Evolutionary conservation across 2,113 vertebrate genomes (phyloP).

Genomic region (Gnathonemus longibarbis): DNA sequence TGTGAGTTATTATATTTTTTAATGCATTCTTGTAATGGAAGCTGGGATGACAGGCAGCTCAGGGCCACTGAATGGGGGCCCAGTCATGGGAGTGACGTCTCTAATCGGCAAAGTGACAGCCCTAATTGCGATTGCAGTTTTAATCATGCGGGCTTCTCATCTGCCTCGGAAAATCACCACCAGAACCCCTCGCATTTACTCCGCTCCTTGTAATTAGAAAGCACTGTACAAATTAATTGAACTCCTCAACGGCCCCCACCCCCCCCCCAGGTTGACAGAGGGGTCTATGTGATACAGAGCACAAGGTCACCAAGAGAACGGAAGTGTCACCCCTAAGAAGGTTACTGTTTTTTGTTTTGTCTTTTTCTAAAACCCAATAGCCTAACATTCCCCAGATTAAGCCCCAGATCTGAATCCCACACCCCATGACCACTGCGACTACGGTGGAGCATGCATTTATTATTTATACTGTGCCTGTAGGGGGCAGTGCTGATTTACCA

Average conservation of each 20-base stretch:
- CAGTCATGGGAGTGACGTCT: constrained; percentile 12
- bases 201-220: background rate
- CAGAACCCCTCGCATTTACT: background rate
- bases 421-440: background rate
- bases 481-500: background rate
- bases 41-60: constrained; percentile 31
- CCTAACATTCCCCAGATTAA: background rate
- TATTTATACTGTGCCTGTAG: background rate
- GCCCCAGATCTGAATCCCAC: background rate
- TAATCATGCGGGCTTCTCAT: constrained; percentile 5
- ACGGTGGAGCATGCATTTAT: background rate
- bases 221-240: background rate
- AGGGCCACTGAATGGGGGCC: constrained; percentile 14
- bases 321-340: background rate
- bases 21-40: constrained; percentile 20
- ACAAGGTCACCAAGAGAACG: background rate
- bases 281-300: background rate
- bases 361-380: background rate
- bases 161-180: background rate
- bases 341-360: background rate
- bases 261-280: background rate
- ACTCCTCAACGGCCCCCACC: background rate
- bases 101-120: constrained; percentile 11
- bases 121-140: constrained; percentile 20
- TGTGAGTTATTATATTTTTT: constrained; percentile 24